These are phyloP conservation scores for Pachyuromys duprasi DNA, from an alignment of 2,797 vertebrate species.

Conservation along the genomic window DNA sequence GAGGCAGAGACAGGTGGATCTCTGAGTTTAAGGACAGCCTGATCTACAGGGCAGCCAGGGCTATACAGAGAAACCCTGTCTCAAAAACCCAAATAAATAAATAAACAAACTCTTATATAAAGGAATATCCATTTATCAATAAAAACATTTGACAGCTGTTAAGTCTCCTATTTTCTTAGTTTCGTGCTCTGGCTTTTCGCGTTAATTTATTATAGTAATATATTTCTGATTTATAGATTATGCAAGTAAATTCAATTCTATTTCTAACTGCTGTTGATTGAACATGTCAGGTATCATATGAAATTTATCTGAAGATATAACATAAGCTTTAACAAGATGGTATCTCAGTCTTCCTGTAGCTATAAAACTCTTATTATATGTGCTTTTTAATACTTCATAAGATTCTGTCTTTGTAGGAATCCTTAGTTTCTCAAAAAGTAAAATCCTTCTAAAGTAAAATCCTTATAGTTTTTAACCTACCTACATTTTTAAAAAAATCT, in stretches of 20 bases:
- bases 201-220: background rate
- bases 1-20: background rate
- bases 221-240: conserved; percentile 37
- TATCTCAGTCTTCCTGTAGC: conserved; percentile 27
- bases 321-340: conserved; percentile 25
- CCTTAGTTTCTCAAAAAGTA: conserved; percentile 59
- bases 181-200: conserved; percentile 24
- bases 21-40: background rate
- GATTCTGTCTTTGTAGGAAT: conserved; percentile 41
- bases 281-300: conserved; percentile 4
- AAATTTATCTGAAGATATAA: conserved; percentile 48
- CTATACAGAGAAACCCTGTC: background rate
- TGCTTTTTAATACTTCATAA: conserved; percentile 35
- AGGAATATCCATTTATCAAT: conserved; percentile 40
- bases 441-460: conserved; percentile 50
- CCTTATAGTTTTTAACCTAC: conserved; percentile 52
- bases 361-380: conserved; percentile 28
- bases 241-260: conserved; percentile 13
- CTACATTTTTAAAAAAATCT: conserved; percentile 31
- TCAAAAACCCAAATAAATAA: background rate
- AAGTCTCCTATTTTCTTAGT: conserved; percentile 22
- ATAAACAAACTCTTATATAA: background rate
- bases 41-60: background rate
- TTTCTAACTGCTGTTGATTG: conserved; percentile 29
- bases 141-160: background rate